Conservation (phyloP, 1,140 invertebrate species). For the Aculops lycopersici region DNA sequence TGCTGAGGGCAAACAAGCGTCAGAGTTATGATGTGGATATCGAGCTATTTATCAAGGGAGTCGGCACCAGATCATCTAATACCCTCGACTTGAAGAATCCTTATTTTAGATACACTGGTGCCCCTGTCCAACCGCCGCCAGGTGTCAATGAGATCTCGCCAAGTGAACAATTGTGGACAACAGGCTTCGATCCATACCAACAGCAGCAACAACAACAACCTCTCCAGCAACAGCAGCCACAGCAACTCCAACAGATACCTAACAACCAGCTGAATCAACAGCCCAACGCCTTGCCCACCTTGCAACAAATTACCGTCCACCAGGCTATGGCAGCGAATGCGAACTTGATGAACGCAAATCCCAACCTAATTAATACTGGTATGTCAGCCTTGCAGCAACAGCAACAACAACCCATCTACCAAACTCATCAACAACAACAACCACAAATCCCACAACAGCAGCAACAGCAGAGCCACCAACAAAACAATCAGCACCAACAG, state of each 20-base stretch:
- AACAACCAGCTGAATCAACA: neutral
- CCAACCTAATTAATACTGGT: neutral
- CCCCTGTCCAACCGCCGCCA: slow-evolving; percentile 26
- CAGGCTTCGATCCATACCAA: slow-evolving; percentile 30
- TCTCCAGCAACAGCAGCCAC: neutral
- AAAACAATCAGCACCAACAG: neutral
- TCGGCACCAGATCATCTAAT: slow-evolving; percentile 41
- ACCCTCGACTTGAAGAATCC: slow-evolving; percentile 93
- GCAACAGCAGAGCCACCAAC: neutral
- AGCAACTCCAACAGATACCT: too few species aligned
- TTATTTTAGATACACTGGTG: slow-evolving; percentile 40
- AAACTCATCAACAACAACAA: neutral
- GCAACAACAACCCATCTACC: neutral
- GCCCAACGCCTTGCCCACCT: neutral
- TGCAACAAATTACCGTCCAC: neutral
- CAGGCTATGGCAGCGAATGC: neutral
- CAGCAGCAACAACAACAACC: neutral
- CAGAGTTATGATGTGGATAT: slow-evolving; percentile 99
- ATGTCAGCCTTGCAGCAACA: slow-evolving; percentile 1
- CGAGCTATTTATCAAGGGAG: slow-evolving; percentile 58
- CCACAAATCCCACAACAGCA: neutral
- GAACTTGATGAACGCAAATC: neutral
- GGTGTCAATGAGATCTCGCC: slow-evolving; percentile 58
- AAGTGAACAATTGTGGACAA: slow-evolving; percentile 60
- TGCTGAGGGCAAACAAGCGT: slow-evolving; percentile 67